phyloP scores from a whole-genome alignment of 2,113 vertebrate species.

The Austrofundulus limnaeus region DNA sequence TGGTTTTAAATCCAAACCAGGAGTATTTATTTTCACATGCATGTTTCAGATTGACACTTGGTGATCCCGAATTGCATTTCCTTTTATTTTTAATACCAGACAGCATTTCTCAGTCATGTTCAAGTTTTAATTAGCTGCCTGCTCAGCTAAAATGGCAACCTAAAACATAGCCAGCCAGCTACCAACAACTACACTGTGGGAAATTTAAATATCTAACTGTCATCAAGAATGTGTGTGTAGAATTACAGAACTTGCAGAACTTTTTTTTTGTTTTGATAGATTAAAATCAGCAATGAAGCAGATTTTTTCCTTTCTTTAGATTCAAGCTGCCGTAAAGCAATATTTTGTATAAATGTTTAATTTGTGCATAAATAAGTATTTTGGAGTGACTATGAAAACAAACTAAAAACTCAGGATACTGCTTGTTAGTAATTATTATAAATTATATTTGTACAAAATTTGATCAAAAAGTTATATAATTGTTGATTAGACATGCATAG shows the following conservation, averaged over 20 bases:
- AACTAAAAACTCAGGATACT: conserved; percentile 8
- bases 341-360: background rate
- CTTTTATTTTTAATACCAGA: background rate
- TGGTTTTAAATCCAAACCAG: background rate
- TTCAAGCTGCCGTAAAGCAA: background rate
- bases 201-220: background rate
- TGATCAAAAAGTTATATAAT: conserved; percentile 5
- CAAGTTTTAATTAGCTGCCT: background rate
- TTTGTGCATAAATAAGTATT: background rate
- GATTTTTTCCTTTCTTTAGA: background rate
- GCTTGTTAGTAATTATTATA: background rate
- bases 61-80: background rate
- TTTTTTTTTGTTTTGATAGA: conserved; percentile 3
- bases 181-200: background rate
- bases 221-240: background rate
- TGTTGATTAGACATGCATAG: too few relatives aligned
- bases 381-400: background rate
- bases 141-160: background rate
- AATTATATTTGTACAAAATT: background rate
- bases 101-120: background rate
- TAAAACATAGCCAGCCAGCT: background rate
- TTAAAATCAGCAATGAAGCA: background rate
- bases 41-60: background rate
- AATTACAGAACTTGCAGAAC: background rate
- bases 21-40: background rate